A percentile compares a stretch with the other conserved stretches of the same genome.
Conservation (phyloP, 1,140 invertebrate genomes). For the Bombus huntii region DNA sequence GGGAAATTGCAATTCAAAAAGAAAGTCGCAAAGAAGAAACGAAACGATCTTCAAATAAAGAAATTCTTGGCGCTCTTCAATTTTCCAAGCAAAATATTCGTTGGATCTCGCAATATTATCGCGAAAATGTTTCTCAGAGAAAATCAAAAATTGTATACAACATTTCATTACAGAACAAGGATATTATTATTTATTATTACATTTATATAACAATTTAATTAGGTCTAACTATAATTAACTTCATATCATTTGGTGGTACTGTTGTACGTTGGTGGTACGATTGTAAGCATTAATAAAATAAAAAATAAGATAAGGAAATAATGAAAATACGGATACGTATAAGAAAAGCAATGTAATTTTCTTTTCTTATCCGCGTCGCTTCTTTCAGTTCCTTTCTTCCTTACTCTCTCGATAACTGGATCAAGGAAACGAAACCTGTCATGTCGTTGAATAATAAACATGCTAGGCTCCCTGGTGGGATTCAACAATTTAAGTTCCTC, state of each 20-base stretch:
- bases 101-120: neutral
- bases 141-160: neutral
- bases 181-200: neutral
- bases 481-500: constrained; percentile 19
- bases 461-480: neutral
- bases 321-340: too few relatives aligned
- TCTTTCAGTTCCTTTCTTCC: neutral
- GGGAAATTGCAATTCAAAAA: neutral
- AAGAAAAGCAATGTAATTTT: neutral
- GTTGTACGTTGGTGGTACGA: too few relatives aligned
- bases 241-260: too few relatives aligned
- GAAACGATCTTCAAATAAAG: neutral
- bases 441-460: constrained; percentile 18
- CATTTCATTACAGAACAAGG: neutral
- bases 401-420: neutral
- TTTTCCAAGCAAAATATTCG: neutral
- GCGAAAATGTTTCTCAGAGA: neutral
- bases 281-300: too few relatives aligned
- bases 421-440: neutral
- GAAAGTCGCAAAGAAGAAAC: neutral
- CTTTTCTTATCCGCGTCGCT: neutral
- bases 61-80: neutral
- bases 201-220: neutral
- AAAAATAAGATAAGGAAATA: too few relatives aligned
- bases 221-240: too few relatives aligned